A percentile compares a stretch with the other conserved stretches of the same genome.
Conservation (phyloP, 2,113 vertebrate genomes). For the Sialia sialis region DNA sequence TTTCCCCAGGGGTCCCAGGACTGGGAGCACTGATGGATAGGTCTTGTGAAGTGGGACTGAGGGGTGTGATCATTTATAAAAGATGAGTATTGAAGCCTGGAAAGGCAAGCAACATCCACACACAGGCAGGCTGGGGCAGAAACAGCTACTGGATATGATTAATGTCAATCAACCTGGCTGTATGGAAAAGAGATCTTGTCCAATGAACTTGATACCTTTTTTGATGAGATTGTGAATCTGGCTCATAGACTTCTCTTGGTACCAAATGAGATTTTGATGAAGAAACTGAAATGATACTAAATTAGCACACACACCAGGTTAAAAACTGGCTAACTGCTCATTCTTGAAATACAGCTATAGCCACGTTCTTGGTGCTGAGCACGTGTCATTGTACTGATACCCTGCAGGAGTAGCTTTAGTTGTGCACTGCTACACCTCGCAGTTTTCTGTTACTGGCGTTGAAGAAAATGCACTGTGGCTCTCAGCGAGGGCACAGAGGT, state of each 20-base stretch:
- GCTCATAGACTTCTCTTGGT: neutral
- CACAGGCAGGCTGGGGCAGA: neutral
- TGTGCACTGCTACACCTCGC: fast-evolving
- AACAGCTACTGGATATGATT: conserved; percentile 3
- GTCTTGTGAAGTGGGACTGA: fast-evolving
- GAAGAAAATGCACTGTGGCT: neutral
- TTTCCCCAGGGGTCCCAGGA: neutral
- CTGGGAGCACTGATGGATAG: fast-evolving
- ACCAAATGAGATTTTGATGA: neutral
- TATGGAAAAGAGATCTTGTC: conserved; percentile 30
- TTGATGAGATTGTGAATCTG: neutral
- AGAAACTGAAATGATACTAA: neutral
- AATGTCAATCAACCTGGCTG: conserved; percentile 8
- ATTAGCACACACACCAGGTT: neutral
- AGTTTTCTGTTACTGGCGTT: neutral
- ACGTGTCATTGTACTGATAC: neutral
- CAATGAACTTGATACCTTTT: conserved; percentile 28
- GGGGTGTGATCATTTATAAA: neutral
- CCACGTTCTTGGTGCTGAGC: neutral
- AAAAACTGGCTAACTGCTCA: neutral
- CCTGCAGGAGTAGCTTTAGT: neutral
- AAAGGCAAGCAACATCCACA: neutral
- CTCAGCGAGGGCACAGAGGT: fast-evolving
- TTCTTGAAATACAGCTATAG: neutral
- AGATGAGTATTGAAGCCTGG: neutral